A percentile compares a stretch with the other conserved stretches of the same genome.
Evolutionary conservation across 1,140 invertebrate genomes (phyloP).

Genomic region (Anagrus nilaparvatae): DNA sequence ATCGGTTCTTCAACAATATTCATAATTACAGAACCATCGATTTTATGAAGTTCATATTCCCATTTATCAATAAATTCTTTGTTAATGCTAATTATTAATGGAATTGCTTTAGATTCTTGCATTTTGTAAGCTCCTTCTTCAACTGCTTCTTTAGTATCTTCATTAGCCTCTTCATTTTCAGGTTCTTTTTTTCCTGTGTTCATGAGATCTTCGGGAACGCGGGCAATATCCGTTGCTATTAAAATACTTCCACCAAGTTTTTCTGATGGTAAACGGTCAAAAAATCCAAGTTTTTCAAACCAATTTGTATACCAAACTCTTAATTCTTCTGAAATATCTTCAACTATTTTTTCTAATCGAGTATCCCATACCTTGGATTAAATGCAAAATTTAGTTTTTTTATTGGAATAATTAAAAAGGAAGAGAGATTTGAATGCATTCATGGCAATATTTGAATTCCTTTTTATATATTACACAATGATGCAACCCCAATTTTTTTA

Average conservation of each 20-base stretch:
- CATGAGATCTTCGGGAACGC: constrained; percentile 33
- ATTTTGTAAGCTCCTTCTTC: constrained; percentile 21
- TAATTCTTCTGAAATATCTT: constrained; percentile 60
- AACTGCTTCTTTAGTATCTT: constrained; percentile 12
- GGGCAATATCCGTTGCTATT: constrained; percentile 43
- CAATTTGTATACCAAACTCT: constrained; percentile 55
- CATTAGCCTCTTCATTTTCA: constrained; percentile 15
- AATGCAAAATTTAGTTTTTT: constrained; percentile 1
- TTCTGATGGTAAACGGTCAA: constrained; percentile 44
- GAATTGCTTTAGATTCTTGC: constrained; percentile 28
- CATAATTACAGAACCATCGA: constrained; percentile 13
- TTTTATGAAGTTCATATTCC: constrained; percentile 26
- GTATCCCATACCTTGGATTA: constrained; percentile 38
- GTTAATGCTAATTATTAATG: constrained; percentile 30
- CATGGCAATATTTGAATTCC: too few species aligned
- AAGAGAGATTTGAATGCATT: too few species aligned
- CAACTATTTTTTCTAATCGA: constrained; percentile 48
- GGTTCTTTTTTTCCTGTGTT: constrained; percentile 18
- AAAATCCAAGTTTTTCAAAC: constrained; percentile 42
- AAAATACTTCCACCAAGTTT: constrained; percentile 44
- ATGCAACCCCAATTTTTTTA: too few species aligned
- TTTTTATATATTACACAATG: too few species aligned
- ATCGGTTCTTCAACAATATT: constrained; percentile 43
- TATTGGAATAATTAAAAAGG: too few species aligned
- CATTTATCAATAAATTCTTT: constrained; percentile 40